phyloP scores from a whole-genome alignment of 2,888 invertebrate genomes.

The Troilus luridus region DNA sequence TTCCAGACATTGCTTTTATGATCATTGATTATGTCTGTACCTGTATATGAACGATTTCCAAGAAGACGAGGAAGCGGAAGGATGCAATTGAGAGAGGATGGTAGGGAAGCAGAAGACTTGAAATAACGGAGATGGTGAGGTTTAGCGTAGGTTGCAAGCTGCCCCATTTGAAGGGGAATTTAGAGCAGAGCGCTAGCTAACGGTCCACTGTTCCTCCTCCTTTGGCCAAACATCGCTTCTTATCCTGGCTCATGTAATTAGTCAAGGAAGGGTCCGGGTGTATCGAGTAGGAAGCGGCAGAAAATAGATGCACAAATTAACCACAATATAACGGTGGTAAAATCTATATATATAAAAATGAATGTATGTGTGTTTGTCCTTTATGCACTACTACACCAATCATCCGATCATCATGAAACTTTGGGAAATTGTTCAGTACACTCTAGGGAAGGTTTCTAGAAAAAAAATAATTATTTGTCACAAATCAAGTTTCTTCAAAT shows the following conservation, averaged over 20 bases:
- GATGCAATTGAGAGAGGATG: neutral
- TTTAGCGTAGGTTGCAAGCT: constrained; percentile 42
- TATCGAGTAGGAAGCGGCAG: too few relatives aligned
- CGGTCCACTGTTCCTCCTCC: constrained; percentile 3
- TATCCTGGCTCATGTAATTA: neutral
- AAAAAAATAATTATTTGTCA: too few relatives aligned
- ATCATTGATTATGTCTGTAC: neutral
- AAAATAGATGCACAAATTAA: too few relatives aligned
- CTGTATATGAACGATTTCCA: neutral
- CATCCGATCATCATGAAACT: too few relatives aligned
- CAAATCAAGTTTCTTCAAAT: too few relatives aligned
- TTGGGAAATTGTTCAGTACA: too few relatives aligned
- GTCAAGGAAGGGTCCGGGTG: neutral
- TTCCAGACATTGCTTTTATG: neutral
- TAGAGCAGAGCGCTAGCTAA: constrained; percentile 39
- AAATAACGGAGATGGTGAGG: constrained; percentile 25
- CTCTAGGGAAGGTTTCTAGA: too few relatives aligned
- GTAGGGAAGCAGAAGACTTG: constrained; percentile 10
- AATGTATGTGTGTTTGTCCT: too few relatives aligned
- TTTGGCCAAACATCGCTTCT: constrained; percentile 24
- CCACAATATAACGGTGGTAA: too few relatives aligned
- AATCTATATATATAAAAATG: too few relatives aligned
- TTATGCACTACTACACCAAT: too few relatives aligned
- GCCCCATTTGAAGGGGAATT: constrained; percentile 46
- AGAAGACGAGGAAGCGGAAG: neutral